phyloP scores from a whole-genome alignment of 2,888 invertebrate genomes.

The Drosophila antonietae region DNA sequence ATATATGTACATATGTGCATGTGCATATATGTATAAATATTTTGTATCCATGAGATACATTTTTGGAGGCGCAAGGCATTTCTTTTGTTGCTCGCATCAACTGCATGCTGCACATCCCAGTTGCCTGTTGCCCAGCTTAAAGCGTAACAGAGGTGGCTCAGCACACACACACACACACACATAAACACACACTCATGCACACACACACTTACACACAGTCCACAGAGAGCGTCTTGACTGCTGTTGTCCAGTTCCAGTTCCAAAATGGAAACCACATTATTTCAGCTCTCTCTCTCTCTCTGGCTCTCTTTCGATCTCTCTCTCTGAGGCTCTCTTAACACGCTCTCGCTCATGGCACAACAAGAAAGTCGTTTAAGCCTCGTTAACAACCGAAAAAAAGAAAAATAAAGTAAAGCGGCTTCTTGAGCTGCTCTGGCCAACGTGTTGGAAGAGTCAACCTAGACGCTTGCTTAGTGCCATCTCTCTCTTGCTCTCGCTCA shows the following conservation, averaged over 20 bases:
- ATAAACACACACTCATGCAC: constrained; percentile 23
- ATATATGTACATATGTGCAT: background rate
- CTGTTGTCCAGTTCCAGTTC: constrained; percentile 68
- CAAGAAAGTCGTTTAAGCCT: constrained; percentile 72
- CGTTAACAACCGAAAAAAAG: constrained; percentile 69
- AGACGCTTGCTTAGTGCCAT: constrained; percentile 40
- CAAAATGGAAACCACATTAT: constrained; percentile 50
- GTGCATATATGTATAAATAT: constrained; percentile 8
- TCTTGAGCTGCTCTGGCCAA: constrained; percentile 63
- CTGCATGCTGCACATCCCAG: constrained; percentile 46
- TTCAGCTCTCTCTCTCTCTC: constrained; percentile 23
- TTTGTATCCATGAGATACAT: constrained; percentile 72
- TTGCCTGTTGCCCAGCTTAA: constrained; percentile 56
- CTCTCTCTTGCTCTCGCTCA: constrained; percentile 31
- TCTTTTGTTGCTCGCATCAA: constrained; percentile 73
- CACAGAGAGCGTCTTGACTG: constrained; percentile 13
- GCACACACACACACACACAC: constrained; percentile 30
- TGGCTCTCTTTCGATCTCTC: constrained; percentile 5
- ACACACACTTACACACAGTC: constrained; percentile 19
- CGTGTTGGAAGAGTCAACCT: constrained; percentile 38
- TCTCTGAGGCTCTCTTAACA: background rate
- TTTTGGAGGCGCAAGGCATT: constrained; percentile 55
- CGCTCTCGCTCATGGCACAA: constrained; percentile 14
- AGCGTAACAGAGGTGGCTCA: constrained; percentile 74
- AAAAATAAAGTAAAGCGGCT: constrained; percentile 50